phyloP scores from a whole-genome alignment of 2,888 invertebrate genomes.

The Eupithecia inturbata region DNA sequence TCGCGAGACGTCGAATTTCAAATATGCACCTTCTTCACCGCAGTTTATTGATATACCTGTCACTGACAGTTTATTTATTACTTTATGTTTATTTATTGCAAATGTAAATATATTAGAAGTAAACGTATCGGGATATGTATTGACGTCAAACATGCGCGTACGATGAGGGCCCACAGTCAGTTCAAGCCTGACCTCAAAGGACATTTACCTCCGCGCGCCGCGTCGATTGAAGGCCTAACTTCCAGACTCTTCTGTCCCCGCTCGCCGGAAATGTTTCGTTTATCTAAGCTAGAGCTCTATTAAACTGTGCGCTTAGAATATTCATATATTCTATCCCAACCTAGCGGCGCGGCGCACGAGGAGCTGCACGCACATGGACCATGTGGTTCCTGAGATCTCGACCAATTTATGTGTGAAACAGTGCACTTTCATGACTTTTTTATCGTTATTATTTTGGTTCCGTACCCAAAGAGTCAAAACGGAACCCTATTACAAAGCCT shows the following conservation, averaged over 20 bases:
- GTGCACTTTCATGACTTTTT: too few relatives aligned
- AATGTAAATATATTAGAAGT: constrained; percentile 3
- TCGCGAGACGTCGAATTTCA: not conserved
- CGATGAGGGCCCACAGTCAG: not conserved
- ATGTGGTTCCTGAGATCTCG: too few relatives aligned
- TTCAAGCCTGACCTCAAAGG: constrained; percentile 35
- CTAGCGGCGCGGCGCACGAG: too few relatives aligned
- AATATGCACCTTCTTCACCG: not conserved
- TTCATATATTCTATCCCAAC: too few relatives aligned
- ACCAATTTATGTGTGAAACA: too few relatives aligned
- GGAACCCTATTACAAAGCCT: too few relatives aligned
- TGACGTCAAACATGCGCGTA: constrained; percentile 52
- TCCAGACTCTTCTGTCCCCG: constrained; percentile 8
- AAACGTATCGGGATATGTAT: constrained; percentile 37
- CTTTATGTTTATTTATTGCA: not conserved
- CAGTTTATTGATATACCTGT: not conserved
- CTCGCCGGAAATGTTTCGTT: not conserved
- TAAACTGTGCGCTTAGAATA: not conserved
- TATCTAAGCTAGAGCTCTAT: not conserved
- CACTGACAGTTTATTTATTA: not conserved
- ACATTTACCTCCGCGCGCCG: constrained; percentile 51
- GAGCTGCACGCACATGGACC: not conserved
- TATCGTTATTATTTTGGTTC: too few relatives aligned
- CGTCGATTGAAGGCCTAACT: not conserved
- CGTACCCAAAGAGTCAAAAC: too few relatives aligned